phyloP scores from a whole-genome alignment of 2,797 vertebrate genomes.

The Typhlichthys eigenmanni region DNA sequence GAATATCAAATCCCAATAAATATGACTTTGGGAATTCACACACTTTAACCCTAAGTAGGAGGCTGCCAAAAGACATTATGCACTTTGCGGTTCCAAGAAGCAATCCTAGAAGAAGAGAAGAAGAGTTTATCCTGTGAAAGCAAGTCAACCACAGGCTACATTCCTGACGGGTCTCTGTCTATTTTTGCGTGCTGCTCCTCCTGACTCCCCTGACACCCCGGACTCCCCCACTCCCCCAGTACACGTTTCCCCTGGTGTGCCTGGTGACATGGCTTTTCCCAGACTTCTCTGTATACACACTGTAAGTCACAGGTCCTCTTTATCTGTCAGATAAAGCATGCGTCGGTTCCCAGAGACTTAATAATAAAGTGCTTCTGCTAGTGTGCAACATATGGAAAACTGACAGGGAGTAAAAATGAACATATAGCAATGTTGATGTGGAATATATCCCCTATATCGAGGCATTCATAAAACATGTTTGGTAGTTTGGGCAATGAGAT shows the following conservation, averaged over 20 bases:
- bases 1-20: no score
- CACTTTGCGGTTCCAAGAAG: conserved; percentile 19
- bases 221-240: conserved; percentile 45
- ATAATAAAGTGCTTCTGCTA: conserved; percentile 19
- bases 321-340: conserved; percentile 54
- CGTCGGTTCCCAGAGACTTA: conserved; percentile 48
- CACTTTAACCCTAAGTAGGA: conserved; percentile 1
- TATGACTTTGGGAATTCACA: not conserved
- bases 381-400: conserved; percentile 29
- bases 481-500: no score
- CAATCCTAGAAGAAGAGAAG: conserved; percentile 4
- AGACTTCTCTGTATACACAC: conserved; percentile 63
- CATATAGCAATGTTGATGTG: conserved; percentile 10
- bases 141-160: conserved; percentile 41
- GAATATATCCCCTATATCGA: no score
- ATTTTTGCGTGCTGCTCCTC: conserved; percentile 69
- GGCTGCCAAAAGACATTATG: conserved; percentile 4
- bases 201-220: not conserved
- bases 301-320: conserved; percentile 53
- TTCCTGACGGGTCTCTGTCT: conserved; percentile 66
- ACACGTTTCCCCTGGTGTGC: conserved; percentile 67
- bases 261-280: conserved; percentile 70
- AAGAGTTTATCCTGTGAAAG: conserved; percentile 53
- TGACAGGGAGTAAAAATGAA: not conserved
- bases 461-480: no score